Conservation (phyloP, 2,888 invertebrate species). For the Andrena camellia region DNA sequence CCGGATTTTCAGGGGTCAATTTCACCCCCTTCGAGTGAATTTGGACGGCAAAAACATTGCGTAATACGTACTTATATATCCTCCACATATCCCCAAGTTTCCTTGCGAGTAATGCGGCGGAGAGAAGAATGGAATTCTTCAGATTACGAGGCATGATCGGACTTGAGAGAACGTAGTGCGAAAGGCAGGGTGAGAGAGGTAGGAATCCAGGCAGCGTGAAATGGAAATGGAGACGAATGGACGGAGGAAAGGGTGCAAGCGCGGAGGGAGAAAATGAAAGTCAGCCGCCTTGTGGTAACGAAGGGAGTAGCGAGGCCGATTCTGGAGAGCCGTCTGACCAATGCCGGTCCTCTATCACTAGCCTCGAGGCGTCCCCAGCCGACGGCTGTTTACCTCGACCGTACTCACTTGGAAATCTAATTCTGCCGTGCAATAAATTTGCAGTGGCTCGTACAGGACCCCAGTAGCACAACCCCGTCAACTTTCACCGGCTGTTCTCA, state of each 20-base stretch:
- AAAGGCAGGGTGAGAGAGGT: neutral
- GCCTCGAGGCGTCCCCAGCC: slow-evolving; percentile 15
- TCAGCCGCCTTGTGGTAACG: neutral
- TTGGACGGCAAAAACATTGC: no score
- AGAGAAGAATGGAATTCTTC: no score
- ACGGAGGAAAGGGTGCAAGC: neutral
- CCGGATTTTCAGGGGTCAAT: no score
- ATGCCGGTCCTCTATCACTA: slow-evolving; percentile 49
- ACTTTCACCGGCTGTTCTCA: no score
- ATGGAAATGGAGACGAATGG: neutral
- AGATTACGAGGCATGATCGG: no score
- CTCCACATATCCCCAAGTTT: no score
- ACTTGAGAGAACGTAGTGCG: no score
- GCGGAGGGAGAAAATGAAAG: neutral
- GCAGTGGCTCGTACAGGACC: neutral
- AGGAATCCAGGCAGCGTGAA: neutral
- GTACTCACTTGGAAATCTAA: slow-evolving; percentile 34
- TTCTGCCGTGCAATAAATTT: slow-evolving; percentile 46
- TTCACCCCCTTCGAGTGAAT: no score
- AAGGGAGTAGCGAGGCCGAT: slow-evolving; percentile 8
- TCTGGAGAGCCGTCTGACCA: slow-evolving; percentile 51
- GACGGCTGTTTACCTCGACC: slow-evolving; percentile 45
- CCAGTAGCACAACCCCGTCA: no score
- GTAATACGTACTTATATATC: no score
- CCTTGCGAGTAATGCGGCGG: no score